Evolutionary conservation across 2,888 invertebrate genomes (phyloP).

Genomic region (Eupithecia insigniata): DNA sequence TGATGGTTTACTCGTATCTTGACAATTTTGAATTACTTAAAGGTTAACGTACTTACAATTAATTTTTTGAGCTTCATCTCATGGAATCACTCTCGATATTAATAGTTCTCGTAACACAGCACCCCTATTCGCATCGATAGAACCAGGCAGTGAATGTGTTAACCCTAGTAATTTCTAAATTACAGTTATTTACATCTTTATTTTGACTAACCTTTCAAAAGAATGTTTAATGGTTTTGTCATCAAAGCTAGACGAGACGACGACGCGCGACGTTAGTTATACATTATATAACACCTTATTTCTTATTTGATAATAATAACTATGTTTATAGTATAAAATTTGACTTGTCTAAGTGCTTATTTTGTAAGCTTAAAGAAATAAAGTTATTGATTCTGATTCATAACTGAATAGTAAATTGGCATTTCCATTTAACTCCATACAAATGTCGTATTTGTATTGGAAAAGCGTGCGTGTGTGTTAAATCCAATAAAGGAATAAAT

Average conservation of each 20-base stretch:
- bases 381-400: no score
- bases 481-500: slow-evolving; percentile 43
- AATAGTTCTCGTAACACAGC: not conserved
- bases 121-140: not conserved
- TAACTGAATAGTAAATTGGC: slow-evolving; percentile 16
- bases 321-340: no score
- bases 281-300: no score
- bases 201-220: not conserved
- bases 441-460: slow-evolving; percentile 36
- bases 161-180: not conserved
- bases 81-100: not conserved
- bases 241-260: not conserved
- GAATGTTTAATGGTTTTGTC: not conserved
- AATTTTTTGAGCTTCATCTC: not conserved
- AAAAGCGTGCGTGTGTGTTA: slow-evolving; percentile 34
- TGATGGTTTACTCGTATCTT: not conserved
- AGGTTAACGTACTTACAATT: not conserved
- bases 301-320: no score
- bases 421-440: slow-evolving; percentile 19
- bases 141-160: not conserved
- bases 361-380: no score
- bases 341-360: no score
- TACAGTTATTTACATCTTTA: not conserved
- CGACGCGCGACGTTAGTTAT: no score
- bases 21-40: not conserved